phyloP scores from a whole-genome alignment of 2,888 invertebrate genomes.

The Drosophila fulvimacula region DNA sequence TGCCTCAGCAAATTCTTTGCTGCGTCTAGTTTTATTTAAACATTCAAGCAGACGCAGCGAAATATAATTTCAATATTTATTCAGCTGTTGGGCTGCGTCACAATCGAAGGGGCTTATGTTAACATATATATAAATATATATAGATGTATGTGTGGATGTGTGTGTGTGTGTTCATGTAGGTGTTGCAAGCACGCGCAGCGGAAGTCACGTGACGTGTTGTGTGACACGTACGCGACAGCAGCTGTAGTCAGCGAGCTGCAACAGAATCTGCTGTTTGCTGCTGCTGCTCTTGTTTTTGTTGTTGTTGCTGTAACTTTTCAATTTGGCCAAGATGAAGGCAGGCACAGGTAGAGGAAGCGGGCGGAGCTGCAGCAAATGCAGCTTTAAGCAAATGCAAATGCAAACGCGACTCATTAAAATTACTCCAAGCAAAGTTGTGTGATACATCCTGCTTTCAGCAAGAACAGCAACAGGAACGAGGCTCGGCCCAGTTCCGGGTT shows the following conservation, averaged over 20 bases:
- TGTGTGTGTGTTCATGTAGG: slow-evolving; percentile 40
- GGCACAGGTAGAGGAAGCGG: background rate
- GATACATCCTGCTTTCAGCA: slow-evolving; percentile 65
- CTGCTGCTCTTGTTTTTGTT: slow-evolving; percentile 20
- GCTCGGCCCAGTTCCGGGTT: slow-evolving; percentile 79
- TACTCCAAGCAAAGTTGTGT: slow-evolving; percentile 68
- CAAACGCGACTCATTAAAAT: slow-evolving; percentile 71
- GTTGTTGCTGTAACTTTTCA: slow-evolving; percentile 67
- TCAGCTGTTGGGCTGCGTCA: slow-evolving; percentile 28
- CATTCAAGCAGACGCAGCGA: slow-evolving; percentile 31
- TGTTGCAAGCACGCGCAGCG: slow-evolving; percentile 77
- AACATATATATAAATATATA: background rate
- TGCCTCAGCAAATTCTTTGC: background rate
- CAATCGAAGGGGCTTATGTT: slow-evolving; percentile 8
- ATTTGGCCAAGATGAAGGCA: slow-evolving; percentile 64
- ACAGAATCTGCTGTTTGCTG: slow-evolving; percentile 14
- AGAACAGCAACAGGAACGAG: slow-evolving; percentile 15
- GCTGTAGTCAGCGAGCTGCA: slow-evolving; percentile 26
- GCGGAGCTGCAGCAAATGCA: slow-evolving; percentile 17
- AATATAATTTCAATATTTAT: slow-evolving; percentile 57
- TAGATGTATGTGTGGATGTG: background rate
- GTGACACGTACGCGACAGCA: slow-evolving; percentile 78
- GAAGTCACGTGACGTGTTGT: slow-evolving; percentile 80
- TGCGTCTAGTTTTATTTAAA: slow-evolving; percentile 37
- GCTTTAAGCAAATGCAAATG: slow-evolving; percentile 66